Base-by-base conservation (phyloP, 1,140 invertebrate species). In the Cylas formicarius region DNA sequence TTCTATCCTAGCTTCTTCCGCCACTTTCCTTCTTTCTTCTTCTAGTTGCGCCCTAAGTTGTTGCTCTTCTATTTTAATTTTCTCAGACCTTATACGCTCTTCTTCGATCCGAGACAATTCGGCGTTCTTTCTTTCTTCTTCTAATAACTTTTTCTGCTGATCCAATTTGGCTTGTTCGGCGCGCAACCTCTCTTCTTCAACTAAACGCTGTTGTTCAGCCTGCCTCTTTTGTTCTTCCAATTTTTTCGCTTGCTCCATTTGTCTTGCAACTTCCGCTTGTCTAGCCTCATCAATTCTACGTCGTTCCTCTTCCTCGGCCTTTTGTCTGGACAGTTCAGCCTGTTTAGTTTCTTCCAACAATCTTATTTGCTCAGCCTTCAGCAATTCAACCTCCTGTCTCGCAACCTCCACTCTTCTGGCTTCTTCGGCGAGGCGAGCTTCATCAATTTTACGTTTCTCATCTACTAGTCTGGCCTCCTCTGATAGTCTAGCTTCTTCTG, bases 401-500 rank as follows among this genome's bases (percentile, higher is more conserved):
- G 54, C 68, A 59, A 72, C 48, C 28, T 55, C 44, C 14, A 44
- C 46, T 32, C 41, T 39, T 28, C 24, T 52, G 0, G 63, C 41
- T 48, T 74, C 69, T 38, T 71, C 69, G 18, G 28, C 26, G 43
- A 48, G 45, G 39, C 50, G 57, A 55, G 52, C 37, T 42, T 41
- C 45, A 17, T 42, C 33, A 21, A 22, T 26, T 32, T 39, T 46
- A 14, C 46, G 23, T 45, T 16, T 18, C 34, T 42, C 50, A 41
- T 56, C 55, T 5, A 49, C 51, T 37, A 46, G 20, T 17, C 24
- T 37, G 36, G 54, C 68, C 62, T 74, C 69, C 40, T 70, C 69
- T 0, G 69, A 68, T 4, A 68, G 68, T 29, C 66, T 61, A 11
- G 69, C 69, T 36, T 52, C 28, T 72, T 58, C 52, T 40, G 62